Evolutionary conservation across 2,888 invertebrate genomes (phyloP), one percentile per base, ranked within the genome.

Genomic region (Endotricha flammealis): DNA sequence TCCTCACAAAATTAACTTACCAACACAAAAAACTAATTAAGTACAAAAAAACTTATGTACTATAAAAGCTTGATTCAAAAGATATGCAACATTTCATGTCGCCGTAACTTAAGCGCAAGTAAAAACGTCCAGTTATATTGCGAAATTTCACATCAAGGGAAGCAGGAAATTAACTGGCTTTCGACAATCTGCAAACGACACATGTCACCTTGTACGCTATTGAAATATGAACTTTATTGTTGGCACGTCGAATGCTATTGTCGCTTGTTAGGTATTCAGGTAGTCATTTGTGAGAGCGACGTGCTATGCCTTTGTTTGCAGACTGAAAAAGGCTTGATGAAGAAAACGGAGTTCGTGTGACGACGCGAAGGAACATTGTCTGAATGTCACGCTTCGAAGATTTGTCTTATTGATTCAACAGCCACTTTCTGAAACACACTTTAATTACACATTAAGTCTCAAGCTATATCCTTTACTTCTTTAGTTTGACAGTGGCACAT

Each of bases 281-380:
- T 41, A 46, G 38, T 51, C 44, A 48, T 58, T 54, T 56, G 29
- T 32, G 42, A 43, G 27, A 6, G 24, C 35, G 41, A 37, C 39
- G 43, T 39, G 42, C 40, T 39, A 31, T 32, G 33, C 17, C 49
- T 53, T 63, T 66, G 61, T 53, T 60, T 53, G 36, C 49, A 41
- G 40, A 40, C 62, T 63, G 58, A 41, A 58, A 66, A 68, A 61
- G 64, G 55, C 58, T 57, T 59, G 58, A 65, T 63, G 63, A 65
- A 58, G 57, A 60, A 63, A 62, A 54, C 41, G 30, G 34, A 8
- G 27, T n/a, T n/a, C n/a, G n/a, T n/a, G n/a, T n/a, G n/a, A n/a
- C n/a, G n/a, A n/a, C n/a, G n/a, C n/a, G n/a, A n/a, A n/a, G n/a
- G n/a, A n/a, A n/a, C n/a, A n/a, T n/a, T n/a, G n/a, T n/a, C n/a